Evolutionary conservation across 1,140 invertebrate species (phyloP), one percentile per base, ranked within the genome.

Genomic region (Triops cancriformis): DNA sequence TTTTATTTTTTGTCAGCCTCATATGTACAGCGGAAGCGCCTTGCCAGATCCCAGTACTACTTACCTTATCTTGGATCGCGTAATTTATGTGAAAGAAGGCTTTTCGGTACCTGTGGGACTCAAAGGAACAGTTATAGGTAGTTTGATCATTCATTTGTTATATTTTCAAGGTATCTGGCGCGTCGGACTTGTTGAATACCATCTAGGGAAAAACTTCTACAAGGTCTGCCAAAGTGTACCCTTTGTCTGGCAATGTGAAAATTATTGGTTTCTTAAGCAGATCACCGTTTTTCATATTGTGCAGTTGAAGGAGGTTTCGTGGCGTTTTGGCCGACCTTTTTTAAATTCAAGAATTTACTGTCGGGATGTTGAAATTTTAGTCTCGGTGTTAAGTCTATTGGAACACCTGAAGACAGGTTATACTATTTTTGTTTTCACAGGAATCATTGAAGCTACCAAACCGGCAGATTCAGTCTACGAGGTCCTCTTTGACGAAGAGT

Each of bases 31-130:
- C 85, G 89, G 81, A 85, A 86, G 83, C 77, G 87, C 74, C 27
- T 81, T 87, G 1, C 90, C 93, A 0, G 94, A 96, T 85, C 85
- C 88, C 0, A 85, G 83, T 18, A 87, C 90, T 0, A 87, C 86
- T 4, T 92, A 89, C 83, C 81, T 86, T 79, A 81, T 98, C 72
- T 91, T 93, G 80, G 95, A 98, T 83, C 88, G 96, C 76, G 90
- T 98, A 51, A 89, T 97, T 1, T 90, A 91, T 81, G 88, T 93
- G 0, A 87, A 90, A 43, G 88, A 90, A 73, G 88, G 89, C 73
- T 92, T 90, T 80, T 88, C 89, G 1, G 93, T 95, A 10, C 94
- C 95, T 0, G 84, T 94, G 18, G 95, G 94, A 6, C 86, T 89
- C 0, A 90, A 89, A 80, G 96, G 95, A 43, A 96, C 93, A 0